Base-by-base conservation (phyloP, 2,797 vertebrate genomes). In the Malacoctenus gilli region DNA sequence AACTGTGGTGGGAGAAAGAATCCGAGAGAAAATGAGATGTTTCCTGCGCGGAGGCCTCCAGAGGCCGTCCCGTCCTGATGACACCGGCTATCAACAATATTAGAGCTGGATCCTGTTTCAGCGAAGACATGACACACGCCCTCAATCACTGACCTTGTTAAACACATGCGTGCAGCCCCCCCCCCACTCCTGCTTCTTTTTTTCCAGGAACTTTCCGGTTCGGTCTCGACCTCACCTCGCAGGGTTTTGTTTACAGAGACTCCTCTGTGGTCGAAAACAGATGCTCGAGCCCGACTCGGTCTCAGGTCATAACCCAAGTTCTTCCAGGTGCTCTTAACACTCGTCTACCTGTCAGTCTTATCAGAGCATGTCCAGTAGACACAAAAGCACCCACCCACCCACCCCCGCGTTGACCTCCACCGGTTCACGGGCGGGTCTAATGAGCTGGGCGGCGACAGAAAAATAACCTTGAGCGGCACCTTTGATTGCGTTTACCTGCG, bases 401-500 rank as follows among this genome's bases (percentile, higher is more conserved):
- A n/a, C n/a, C 43, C 50, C 48, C 73, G 31, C 43, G 41, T 71
- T 70, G 47, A 77, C 66, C 62, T 59, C 20, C 31, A 48, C 57
- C 21, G 64, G 53, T 75, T 77, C 62, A 75, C 57, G 72, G 57
- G 59, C 50, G 36, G 35, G 22, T 57, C 55, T 52, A 40, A 13
- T 43, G 0, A 75, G 62, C 56, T 76, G 68, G 73, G 80, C 65
- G 68, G 72, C 68, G 80, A 52, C 30, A 38, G 65, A 75, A 79
- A 54, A 48, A n/a, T n/a, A n/a, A n/a, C 47, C 76, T 80, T 68
- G 6, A 63, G 62, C 62, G 22, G 56, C 49, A 63, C 41, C 59
- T 68, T 78, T 56, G 77, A 67, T 73, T n/a, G 71, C 61, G 72
- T 71, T n/a, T 67, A 53, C 72, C 72, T 76, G 72, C 68, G 57